Evolutionary conservation across 2,888 invertebrate species (phyloP), one percentile per base, ranked within the genome.

Genomic region (Cyaniris semiargus): DNA sequence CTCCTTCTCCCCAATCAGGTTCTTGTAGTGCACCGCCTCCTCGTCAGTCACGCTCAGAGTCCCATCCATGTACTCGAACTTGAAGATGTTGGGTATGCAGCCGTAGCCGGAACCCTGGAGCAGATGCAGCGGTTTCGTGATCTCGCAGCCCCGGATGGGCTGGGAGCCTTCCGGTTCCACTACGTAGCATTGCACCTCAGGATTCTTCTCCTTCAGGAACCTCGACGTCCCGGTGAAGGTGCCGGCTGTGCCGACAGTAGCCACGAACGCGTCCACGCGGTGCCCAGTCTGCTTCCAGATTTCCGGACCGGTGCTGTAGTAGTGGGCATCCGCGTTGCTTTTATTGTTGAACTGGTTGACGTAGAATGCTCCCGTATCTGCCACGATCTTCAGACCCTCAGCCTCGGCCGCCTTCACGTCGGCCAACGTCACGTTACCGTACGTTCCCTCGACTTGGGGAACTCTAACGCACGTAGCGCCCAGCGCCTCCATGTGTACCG

Each of bases 81-180:
- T 87, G 79, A 93, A 93, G 76, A 94, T 82, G 79, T 87, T 86
- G 0, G 93, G 93, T 13, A 94, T 80, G 79, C 89, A 90, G 0
- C 92, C 94, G 78, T 94, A 94, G 0, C 93, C 93, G 0, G 93
- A 93, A 0, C 93, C 94, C 82, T 94, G 94, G 2, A 94, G 85
- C 79, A 92, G 83, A 83, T 94, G 93, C 72, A 93, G 84, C 1
- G 93, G 92, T 78, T 94, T 94, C 15, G 90, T 90, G 3, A 94
- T 87, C 0, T 87, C 84, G 3, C 87, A 85, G 8, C 94, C 93
- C 78, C 89, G 90, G 60, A 94, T 92, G 0, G 91, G 86, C 80
- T 94, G 90, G 4, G 93, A 88, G 6, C 94, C 93, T 5, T 83
- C 84, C 0, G 93, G 93, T 80, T 94, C 93, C 3, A 93, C 91